Evolutionary conservation across 2,888 invertebrate species (phyloP), one percentile per base, ranked within the genome.

Genomic region (Villa cingulata): DNA sequence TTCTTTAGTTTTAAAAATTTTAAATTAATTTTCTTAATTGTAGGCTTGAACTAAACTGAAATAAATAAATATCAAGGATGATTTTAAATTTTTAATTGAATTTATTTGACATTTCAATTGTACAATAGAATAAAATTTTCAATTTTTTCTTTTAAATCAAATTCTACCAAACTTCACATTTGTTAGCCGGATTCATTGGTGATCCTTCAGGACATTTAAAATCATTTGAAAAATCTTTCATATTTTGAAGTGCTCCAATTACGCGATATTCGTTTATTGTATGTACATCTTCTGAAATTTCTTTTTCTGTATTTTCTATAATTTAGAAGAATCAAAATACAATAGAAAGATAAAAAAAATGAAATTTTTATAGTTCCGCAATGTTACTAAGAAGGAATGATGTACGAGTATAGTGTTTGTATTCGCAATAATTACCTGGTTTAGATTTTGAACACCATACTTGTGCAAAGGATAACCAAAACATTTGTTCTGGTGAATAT

Each of bases 171-270:
- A 91, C 87, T 70, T 82, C 85, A 71, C 94, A 95, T 66, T 94
- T 94, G 41, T 82, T 75, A 36, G 70, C 70, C 4, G 95, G 95
- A 70, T 96, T 95, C 95, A 96, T 95, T n/a, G 80, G 81, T 1
- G 88, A 81, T 20, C 86, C 89, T 16, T 74, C 65, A 0, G 86
- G 85, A 68, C 96, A 96, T 52, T 80, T 75, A 72, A 83, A 96
- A 59, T 92, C 95, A 50, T 74, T 72, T 15, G 95, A 79, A 68
- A 91, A 95, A 63, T 96, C 94, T 61, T 80, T 75, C 64, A 91
- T 92, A 70, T 97, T 97, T 50, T 91, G 87, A 45, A 97, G 69
- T 1, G 96, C 89, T 0, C 96, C 96, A 53, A 89, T 70, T 23
- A 96, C 95, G 52, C 94, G 75, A 63, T 88, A 83, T 37, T 86